Evolutionary conservation across 30 jellyfish, hydroid and myxozoan genomes (phyloP), one percentile per base, ranked within the genome.

Genomic region (Aurelia coerulea): DNA sequence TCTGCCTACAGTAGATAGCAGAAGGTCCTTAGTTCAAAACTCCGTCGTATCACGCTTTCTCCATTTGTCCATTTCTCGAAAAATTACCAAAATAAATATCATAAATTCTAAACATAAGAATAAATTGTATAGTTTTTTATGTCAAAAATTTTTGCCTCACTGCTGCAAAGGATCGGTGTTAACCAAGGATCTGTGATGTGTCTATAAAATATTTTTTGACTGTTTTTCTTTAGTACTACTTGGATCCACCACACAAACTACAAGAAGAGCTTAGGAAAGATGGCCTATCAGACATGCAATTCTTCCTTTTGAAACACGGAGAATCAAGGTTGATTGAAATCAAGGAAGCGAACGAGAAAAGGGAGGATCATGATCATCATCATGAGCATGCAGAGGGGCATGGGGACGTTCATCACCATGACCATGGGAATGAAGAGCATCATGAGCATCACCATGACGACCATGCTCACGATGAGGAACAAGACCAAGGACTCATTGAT

Each of bases 201-300:
- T 37, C 46, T 37, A 37, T 1, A 1, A 37, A 37, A 37, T 37
- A 37, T 37, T n/a, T n/a, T n/a, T n/a, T n/a, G n/a, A n/a, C n/a
- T n/a, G n/a, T n/a, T n/a, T 31, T n/a, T 41, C 78, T 19, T 60
- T 56, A 95, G 99, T 83, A 14, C 63, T 95, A 95, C 97, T 73
- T 95, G 72, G 99, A 95, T 33, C 99, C 99, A 17, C 96, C 97
- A 10, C 93, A 90, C 46, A 58, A 97, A 34, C 84, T 95, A 59
- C 92, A 95, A 73, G 97, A 89, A 64, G 97, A 89, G 68, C 84
- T 95, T 54, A 86, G 92, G 63, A 84, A 90, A 78, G 83, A 86
- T 51, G 97, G 97, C 54, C 77, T 95, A 46, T 95, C 99, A 10
- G 99, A 95, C 12, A 95, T 95, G 99, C 99, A 95, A 52, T 95